phyloP scores from a whole-genome alignment of 1,140 invertebrate species.

The Apis laboriosa region DNA sequence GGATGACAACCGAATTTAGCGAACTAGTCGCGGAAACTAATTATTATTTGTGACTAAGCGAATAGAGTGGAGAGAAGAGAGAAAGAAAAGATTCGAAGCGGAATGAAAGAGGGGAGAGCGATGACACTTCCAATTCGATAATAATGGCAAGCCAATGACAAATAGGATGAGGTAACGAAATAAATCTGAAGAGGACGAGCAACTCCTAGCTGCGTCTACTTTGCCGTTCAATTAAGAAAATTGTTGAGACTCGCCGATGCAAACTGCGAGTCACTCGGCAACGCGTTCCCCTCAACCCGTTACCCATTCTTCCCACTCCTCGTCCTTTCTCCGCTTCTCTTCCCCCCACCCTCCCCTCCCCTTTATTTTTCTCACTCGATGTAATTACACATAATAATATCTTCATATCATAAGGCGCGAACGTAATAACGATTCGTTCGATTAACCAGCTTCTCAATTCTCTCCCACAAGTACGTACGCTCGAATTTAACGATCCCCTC shows the following conservation, averaged over 20 bases:
- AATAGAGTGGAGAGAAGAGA: no score
- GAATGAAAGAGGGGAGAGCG: neutral
- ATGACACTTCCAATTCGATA: neutral
- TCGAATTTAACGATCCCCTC: slow-evolving; percentile 41
- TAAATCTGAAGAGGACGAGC: neutral
- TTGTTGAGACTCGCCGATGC: slow-evolving; percentile 46
- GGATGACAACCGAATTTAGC: neutral
- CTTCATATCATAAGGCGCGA: slow-evolving; percentile 57
- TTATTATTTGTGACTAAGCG: slow-evolving; percentile 32
- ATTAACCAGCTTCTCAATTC: slow-evolving; percentile 24
- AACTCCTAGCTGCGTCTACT: neutral
- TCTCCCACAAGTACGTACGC: slow-evolving; percentile 46
- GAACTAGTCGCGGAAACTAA: neutral
- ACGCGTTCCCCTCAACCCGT: slow-evolving; percentile 23
- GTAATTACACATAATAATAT: slow-evolving; percentile 65
- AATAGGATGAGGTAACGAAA: slow-evolving; percentile 13
- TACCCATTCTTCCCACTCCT: neutral
- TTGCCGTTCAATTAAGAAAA: slow-evolving; percentile 53
- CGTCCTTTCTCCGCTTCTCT: no score
- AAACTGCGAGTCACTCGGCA: slow-evolving; percentile 54
- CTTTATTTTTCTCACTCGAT: slow-evolving; percentile 44
- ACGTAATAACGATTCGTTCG: slow-evolving; percentile 65
- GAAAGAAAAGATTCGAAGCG: neutral
- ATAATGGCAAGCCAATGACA: neutral
- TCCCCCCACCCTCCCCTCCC: no score